Conservation (phyloP, 2,888 invertebrate species). For the Diaperis boleti region DNA sequence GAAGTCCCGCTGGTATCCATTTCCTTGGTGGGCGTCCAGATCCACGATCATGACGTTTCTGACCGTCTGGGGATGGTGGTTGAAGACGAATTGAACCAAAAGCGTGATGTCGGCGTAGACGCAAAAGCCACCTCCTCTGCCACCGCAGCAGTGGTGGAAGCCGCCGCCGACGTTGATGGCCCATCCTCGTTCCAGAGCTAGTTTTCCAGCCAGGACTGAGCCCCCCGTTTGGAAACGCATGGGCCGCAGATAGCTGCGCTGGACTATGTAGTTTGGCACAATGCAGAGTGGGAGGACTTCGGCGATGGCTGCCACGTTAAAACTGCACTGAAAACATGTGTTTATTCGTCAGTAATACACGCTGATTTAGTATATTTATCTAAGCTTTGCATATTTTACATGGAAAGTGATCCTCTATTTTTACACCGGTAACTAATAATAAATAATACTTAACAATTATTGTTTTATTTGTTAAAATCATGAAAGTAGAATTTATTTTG, state of each 20-base stretch:
- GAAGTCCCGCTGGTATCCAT: conserved; percentile 89
- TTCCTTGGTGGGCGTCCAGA: conserved; percentile 94
- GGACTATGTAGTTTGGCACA: conserved; percentile 83
- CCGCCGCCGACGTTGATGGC: conserved; percentile 93
- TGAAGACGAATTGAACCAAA: conserved; percentile 77
- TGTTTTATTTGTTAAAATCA: no score
- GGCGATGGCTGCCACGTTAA: conserved; percentile 82
- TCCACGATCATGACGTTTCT: conserved; percentile 86
- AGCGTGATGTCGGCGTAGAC: conserved; percentile 91
- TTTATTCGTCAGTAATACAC: not conserved
- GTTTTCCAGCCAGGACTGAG: conserved; percentile 83
- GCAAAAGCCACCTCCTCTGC: conserved; percentile 88
- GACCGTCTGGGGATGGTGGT: conserved; percentile 68
- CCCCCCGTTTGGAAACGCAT: conserved; percentile 89
- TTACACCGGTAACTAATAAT: no score
- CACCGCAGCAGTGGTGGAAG: conserved; percentile 88
- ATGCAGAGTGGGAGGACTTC: conserved; percentile 81
- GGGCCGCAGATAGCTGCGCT: conserved; percentile 80
- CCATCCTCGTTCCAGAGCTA: conserved; percentile 88
- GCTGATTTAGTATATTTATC: no score
- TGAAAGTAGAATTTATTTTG: no score
- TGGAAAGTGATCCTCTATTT: no score
- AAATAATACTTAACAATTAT: no score
- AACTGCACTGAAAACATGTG: conserved; percentile 79
- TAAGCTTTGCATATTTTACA: no score